phyloP scores from a whole-genome alignment of 2,113 vertebrate genomes.

The Polypterus bichir region DNA sequence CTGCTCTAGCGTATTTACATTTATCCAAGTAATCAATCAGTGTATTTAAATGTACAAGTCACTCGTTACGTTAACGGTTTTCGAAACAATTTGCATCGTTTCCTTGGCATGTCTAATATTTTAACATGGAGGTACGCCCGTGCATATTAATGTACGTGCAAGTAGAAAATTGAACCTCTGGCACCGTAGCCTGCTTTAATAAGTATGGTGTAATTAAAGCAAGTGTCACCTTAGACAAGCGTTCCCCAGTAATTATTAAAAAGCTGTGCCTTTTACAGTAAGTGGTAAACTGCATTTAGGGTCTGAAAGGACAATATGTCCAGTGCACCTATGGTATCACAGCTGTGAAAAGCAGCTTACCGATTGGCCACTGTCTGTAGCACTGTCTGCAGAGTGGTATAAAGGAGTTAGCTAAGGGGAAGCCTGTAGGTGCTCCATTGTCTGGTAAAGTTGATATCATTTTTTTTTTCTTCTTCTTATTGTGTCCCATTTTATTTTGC shows the following conservation, averaged over 20 bases:
- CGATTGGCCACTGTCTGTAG: slow-evolving; percentile 59
- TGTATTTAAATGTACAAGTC: background rate
- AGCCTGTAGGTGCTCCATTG: slow-evolving; percentile 54
- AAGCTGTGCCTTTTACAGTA: slow-evolving; percentile 40
- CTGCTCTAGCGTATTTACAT: slow-evolving; percentile 8
- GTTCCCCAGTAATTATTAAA: slow-evolving; percentile 47
- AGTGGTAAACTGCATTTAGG: slow-evolving; percentile 45
- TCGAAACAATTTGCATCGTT: slow-evolving; percentile 7
- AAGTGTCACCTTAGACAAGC: slow-evolving; percentile 30
- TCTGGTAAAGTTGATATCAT: slow-evolving; percentile 64
- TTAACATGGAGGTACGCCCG: slow-evolving; percentile 42
- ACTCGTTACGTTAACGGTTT: slow-evolving; percentile 2
- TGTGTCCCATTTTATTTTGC: slow-evolving; percentile 49
- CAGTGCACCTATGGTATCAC: slow-evolving; percentile 66
- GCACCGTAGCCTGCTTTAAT: slow-evolving; percentile 34
- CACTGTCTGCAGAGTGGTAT: slow-evolving; percentile 64
- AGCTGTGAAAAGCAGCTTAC: slow-evolving; percentile 53
- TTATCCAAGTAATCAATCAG: background rate
- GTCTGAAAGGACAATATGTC: slow-evolving; percentile 53
- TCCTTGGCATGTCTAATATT: slow-evolving; percentile 37
- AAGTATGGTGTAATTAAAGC: slow-evolving; percentile 48
- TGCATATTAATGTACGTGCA: slow-evolving; percentile 50
- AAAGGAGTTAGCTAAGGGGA: slow-evolving; percentile 62
- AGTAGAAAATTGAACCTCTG: slow-evolving; percentile 25
- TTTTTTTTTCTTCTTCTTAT: slow-evolving; percentile 34